Percentiles rank a stretch among this genome's conserved stretches.
Conservation (phyloP, 2,113 vertebrate species). For the Brachionichthys hirsutus region DNA sequence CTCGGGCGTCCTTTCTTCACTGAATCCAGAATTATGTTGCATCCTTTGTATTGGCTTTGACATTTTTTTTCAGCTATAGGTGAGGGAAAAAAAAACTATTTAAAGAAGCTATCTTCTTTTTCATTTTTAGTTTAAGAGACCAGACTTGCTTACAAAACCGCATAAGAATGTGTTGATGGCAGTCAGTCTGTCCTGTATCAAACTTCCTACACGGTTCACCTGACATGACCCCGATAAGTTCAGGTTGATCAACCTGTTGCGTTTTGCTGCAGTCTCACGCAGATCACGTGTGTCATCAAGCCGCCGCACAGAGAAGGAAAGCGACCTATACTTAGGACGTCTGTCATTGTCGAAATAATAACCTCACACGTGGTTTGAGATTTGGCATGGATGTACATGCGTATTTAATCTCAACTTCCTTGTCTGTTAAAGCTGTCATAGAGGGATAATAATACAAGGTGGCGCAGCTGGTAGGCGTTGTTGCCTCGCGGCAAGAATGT, state of each 20-base stretch:
- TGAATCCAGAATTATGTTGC: conserved; percentile 29
- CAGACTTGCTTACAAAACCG: not conserved
- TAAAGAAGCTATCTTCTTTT: not conserved
- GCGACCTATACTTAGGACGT: too few relatives aligned
- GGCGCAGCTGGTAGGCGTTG: too few relatives aligned
- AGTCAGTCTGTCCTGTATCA: not conserved
- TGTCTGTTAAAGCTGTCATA: too few relatives aligned
- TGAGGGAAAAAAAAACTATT: not conserved
- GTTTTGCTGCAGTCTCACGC: conserved; percentile 38
- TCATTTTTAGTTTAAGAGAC: not conserved
- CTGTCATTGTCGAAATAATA: too few relatives aligned
- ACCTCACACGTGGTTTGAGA: too few relatives aligned
- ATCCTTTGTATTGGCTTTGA: conserved; percentile 3
- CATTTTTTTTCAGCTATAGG: not conserved
- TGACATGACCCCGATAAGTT: conserved; percentile 38
- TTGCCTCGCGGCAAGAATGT: too few relatives aligned
- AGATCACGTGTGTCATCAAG: conserved; percentile 22
- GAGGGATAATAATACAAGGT: too few relatives aligned
- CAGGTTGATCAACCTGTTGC: conserved; percentile 40
- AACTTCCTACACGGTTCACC: conserved; percentile 28
- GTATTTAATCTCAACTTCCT: too few relatives aligned
- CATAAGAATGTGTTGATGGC: not conserved
- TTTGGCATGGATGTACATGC: too few relatives aligned
- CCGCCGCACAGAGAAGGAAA: conserved; percentile 21
- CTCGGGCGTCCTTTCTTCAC: conserved; percentile 42